Conservation (phyloP, 2,113 vertebrate species). For the Microtus richardsoni region DNA sequence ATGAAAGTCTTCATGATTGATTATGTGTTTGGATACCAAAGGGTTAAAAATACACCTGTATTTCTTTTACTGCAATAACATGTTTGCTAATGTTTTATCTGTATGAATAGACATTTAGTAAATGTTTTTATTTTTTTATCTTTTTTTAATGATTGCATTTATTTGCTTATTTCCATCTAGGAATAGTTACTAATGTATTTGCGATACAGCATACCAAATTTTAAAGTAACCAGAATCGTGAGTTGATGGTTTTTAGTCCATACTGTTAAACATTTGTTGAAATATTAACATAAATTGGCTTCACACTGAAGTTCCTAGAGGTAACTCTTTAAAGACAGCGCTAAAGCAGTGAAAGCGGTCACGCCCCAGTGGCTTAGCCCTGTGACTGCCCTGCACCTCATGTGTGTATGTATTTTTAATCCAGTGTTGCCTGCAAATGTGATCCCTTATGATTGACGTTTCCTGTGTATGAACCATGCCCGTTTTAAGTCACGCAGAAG, state of each 20-base stretch:
- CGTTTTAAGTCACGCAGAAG: conserved; percentile 91
- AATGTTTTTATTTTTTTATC: conserved; percentile 82
- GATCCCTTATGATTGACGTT: conserved; percentile 90
- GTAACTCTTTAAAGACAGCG: conserved; percentile 79
- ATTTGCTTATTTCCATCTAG: conserved; percentile 89
- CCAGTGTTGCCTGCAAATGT: conserved; percentile 90
- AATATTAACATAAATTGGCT: conserved; percentile 84
- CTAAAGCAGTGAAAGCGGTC: conserved; percentile 83
- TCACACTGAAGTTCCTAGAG: conserved; percentile 78
- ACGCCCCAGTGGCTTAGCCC: conserved; percentile 82
- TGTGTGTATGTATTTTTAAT: conserved; percentile 87
- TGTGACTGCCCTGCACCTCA: conserved; percentile 85
- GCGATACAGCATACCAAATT: conserved; percentile 89
- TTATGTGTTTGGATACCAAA: conserved; percentile 88
- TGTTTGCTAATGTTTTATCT: conserved; percentile 85
- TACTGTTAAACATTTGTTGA: conserved; percentile 85
- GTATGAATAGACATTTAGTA: conserved; percentile 82
- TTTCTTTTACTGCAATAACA: conserved; percentile 82
- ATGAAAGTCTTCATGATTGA: conserved; percentile 67
- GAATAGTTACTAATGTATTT: conserved; percentile 90
- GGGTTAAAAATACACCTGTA: conserved; percentile 87
- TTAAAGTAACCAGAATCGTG: conserved; percentile 90
- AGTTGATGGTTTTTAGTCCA: conserved; percentile 88
- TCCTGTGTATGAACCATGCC: conserved; percentile 91
- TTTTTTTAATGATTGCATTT: conserved; percentile 88